Base-by-base conservation (phyloP, 2,797 vertebrate genomes). In the Eulemur rubriventer region DNA sequence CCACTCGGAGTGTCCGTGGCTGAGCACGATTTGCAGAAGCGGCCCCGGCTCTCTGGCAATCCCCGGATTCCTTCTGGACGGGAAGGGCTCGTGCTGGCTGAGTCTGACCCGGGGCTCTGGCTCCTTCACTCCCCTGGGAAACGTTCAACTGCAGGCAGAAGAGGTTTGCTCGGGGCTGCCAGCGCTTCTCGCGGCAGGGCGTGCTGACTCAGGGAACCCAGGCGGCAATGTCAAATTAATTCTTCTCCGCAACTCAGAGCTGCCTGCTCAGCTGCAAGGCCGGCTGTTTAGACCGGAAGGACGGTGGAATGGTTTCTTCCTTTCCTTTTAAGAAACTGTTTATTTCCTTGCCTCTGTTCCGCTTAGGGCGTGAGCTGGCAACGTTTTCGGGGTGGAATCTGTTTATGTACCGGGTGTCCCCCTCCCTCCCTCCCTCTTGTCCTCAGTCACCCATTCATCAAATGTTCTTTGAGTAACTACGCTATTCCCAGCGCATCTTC, bases 81-180 rank as follows among this genome's bases (percentile, higher is more conserved):
- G 2, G 12, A n/a, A n/a, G 0, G 28, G 22, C 67, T 59, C n/a
- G 11, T 0, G 7, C 63, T 48, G 17, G 38, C 50, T 10, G 35
- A 61, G 41, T 11, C 1, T 65, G 72, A 50, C 79, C 63, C 48
- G 12, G 6, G 0, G 1, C 55, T 35, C 78, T 0, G 16, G 48
- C 17, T 59, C 48, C 48, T 59, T 7, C 7, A 35, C 35, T 75
- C 20, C 55, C 65, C 1, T 8, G n/a, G 80, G 61, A 67, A 35
- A 63, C 6, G 16, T 4, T 24, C 48, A 4, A 0, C 35, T 35
- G 17, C 6, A 24, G 81, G 75, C 61, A 11, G n/a, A 13, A 43
- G 7, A 7, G 7, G 5, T 57, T 14, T 59, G 52, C 50, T 1
- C 0, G 0, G 17, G 22, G 83, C 52, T 30, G 50, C 46, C 35